Percentiles rank a stretch among this genome's conserved stretches.
phyloP scores from a whole-genome alignment of 2,797 vertebrate genomes.

The Scarus forsteni region DNA sequence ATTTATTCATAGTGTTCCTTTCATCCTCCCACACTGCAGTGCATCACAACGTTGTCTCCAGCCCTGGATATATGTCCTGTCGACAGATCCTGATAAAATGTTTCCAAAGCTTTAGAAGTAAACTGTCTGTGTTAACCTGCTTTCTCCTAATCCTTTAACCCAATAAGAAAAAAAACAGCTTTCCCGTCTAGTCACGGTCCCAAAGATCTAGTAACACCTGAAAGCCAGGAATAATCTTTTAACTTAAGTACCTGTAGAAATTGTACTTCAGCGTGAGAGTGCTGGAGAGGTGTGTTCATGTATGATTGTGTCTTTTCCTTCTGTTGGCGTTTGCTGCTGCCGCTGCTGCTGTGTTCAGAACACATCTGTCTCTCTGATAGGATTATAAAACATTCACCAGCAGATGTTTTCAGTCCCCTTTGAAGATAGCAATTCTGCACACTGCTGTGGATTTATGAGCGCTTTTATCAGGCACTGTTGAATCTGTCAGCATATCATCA shows the following conservation, averaged over 20 bases:
- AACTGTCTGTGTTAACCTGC: conserved; percentile 35
- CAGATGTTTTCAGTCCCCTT: conserved; percentile 75
- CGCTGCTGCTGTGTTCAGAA: conserved; percentile 48
- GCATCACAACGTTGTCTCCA: no score
- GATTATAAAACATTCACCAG: conserved; percentile 76
- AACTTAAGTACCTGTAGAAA: conserved; percentile 41
- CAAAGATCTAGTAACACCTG: conserved; percentile 36
- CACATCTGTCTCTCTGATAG: conserved; percentile 80
- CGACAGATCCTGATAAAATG: no score
- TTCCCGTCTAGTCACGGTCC: conserved; percentile 32
- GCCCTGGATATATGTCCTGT: no score
- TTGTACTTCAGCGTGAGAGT: conserved; percentile 2
- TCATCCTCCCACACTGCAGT: background rate
- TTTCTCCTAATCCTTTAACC: conserved; percentile 38
- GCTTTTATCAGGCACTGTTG: conserved; percentile 64
- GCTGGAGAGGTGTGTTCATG: conserved; percentile 18
- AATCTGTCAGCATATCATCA: conserved; percentile 71
- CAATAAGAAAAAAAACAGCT: conserved; percentile 34
- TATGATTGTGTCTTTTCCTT: conserved; percentile 50
- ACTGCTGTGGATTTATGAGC: conserved; percentile 64
- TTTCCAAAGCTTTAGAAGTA: background rate
- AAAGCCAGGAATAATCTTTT: conserved; percentile 48
- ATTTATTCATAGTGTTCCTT: background rate
- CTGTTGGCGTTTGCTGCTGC: conserved; percentile 53
- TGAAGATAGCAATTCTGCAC: conserved; percentile 64